A percentile compares a stretch with the other conserved stretches of the same genome.
Conservation (phyloP, 1,140 invertebrate genomes). For the Achatina immaculata region DNA sequence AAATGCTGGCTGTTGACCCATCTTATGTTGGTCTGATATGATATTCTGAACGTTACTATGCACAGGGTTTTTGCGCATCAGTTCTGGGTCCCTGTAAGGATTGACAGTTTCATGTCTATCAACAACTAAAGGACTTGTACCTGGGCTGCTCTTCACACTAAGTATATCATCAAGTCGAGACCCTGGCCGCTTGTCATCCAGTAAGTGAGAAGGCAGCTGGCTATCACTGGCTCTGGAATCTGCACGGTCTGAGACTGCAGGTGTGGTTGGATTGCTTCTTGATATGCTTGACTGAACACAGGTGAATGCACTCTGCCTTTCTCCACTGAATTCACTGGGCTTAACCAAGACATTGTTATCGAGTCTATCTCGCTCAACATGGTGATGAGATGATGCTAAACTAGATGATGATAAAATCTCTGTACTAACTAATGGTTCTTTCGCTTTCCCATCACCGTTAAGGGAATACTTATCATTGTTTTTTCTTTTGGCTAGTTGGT, state of each 20-base stretch:
- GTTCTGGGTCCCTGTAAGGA: constrained; percentile 68
- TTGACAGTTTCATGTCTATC: constrained; percentile 64
- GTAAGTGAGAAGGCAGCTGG: constrained; percentile 51
- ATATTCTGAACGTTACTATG: constrained; percentile 59
- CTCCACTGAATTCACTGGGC: constrained; percentile 17
- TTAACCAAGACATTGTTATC: neutral
- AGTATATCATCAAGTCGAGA: constrained; percentile 61
- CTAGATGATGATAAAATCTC: constrained; percentile 8
- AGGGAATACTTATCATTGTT: constrained; percentile 49
- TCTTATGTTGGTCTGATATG: constrained; percentile 34
- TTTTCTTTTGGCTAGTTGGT: constrained; percentile 63
- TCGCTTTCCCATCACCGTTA: constrained; percentile 51
- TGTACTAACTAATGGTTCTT: constrained; percentile 8
- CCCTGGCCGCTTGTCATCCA: constrained; percentile 55
- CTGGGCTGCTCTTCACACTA: constrained; percentile 59
- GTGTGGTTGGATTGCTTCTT: constrained; percentile 39
- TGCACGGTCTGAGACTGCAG: constrained; percentile 48
- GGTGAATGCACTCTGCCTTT: constrained; percentile 43
- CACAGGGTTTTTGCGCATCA: constrained; percentile 69
- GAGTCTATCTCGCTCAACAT: neutral
- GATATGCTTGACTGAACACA: constrained; percentile 35
- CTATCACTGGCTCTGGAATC: constrained; percentile 58
- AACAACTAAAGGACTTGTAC: constrained; percentile 66
- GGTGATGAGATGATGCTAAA: constrained; percentile 11
- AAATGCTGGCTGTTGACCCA: constrained; percentile 40